Conservation (phyloP, 2,888 invertebrate species). For the Drosophila parthenogenetica region DNA sequence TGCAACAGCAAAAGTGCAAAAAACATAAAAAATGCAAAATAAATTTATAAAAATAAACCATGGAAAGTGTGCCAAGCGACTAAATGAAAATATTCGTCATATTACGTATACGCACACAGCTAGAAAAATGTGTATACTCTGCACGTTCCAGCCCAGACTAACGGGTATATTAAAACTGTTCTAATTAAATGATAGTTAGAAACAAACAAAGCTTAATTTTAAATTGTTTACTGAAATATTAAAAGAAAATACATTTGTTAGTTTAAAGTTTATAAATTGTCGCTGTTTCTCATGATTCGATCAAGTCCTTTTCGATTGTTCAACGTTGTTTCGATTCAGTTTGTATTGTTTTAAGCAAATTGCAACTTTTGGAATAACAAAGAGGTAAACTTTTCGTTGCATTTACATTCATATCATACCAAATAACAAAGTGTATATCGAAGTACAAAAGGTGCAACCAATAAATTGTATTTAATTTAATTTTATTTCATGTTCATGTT, state of each 20-base stretch:
- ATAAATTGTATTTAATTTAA: conserved; percentile 12
- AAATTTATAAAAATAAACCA: not conserved
- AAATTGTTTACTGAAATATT: not conserved
- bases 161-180: not conserved
- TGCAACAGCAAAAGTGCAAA: not conserved
- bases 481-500: not conserved
- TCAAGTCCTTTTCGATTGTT: not conserved
- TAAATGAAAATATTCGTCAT: conserved; percentile 15
- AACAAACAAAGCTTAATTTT: no score
- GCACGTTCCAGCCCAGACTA: not conserved
- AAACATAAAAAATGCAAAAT: not conserved
- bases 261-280: no score
- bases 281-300: not conserved
- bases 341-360: conserved; percentile 28
- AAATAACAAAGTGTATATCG: not conserved
- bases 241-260: not conserved
- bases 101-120: conserved; percentile 10
- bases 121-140: not conserved
- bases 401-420: not conserved
- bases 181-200: not conserved
- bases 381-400: not conserved
- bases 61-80: conserved; percentile 5
- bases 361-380: conserved; percentile 14
- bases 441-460: conserved; percentile 16
- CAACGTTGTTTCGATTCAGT: not conserved